Conservation (phyloP, 2,888 invertebrate species). For the Mythimna lalbum region DNA sequence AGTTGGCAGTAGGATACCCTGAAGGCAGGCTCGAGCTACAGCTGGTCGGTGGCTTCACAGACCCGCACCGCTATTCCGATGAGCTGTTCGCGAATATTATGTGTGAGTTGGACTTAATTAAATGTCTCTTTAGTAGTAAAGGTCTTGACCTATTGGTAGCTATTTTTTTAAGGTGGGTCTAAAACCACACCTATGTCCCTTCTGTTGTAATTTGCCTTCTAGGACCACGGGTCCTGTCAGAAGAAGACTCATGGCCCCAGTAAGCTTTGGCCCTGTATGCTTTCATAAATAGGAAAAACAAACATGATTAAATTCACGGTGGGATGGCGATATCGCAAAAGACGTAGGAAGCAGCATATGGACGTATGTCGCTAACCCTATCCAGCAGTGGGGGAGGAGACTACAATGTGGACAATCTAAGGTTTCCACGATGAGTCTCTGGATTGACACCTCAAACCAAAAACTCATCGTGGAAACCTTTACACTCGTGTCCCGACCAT, state of each 20-base stretch:
- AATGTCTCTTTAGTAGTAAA: background rate
- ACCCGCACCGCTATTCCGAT: constrained; percentile 96
- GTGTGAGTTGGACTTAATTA: constrained; percentile 87
- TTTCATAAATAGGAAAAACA: no score
- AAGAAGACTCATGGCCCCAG: no score
- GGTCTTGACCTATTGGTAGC: background rate
- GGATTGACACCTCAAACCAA: no score
- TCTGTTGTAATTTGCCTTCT: no score
- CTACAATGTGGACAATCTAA: no score
- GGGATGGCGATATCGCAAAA: background rate
- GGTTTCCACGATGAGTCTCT: no score
- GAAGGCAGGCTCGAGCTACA: constrained; percentile 97
- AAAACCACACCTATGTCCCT: no score
- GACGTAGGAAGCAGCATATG: background rate
- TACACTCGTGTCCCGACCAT: no score
- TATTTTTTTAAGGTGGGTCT: no score
- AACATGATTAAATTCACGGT: background rate
- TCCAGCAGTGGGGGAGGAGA: background rate
- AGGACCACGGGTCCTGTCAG: no score
- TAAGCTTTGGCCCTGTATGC: no score
- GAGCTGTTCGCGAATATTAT: constrained; percentile 97
- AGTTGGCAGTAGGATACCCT: constrained; percentile 95
- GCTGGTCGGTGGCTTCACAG: constrained; percentile 97
- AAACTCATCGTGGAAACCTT: no score
- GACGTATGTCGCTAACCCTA: background rate